A percentile compares a stretch with the other conserved stretches of the same genome.
Conservation (phyloP, 2,797 vertebrate species). For the Pachyuromys duprasi region DNA sequence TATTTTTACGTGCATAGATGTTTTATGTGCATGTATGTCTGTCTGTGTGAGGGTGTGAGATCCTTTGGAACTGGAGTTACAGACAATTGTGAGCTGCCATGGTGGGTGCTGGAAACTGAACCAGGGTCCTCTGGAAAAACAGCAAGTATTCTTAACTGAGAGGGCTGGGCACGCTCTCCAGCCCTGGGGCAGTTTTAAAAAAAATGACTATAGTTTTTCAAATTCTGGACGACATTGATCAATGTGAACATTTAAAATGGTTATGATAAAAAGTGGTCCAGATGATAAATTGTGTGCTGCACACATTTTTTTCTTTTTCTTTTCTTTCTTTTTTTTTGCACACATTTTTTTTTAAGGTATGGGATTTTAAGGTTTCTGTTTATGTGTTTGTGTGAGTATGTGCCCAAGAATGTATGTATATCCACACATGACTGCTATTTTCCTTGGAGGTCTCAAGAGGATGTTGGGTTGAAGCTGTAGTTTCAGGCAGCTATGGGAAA, state of each 20-base stretch:
- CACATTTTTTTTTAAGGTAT: background rate
- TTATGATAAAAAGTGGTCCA: background rate
- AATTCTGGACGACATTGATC: background rate
- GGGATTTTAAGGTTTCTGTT: background rate
- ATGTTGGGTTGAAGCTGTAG: background rate
- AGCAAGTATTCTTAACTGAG: background rate
- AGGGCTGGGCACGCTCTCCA: background rate
- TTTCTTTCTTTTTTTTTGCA: no score
- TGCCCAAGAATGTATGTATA: background rate
- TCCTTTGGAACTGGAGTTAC: background rate
- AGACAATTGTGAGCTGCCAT: background rate
- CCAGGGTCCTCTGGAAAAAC: background rate
- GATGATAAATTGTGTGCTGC: background rate
- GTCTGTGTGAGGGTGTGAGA: background rate
- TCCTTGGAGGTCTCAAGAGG: background rate
- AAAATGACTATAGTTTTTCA: background rate
- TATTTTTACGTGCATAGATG: background rate
- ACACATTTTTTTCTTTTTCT: no score
- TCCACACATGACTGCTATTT: background rate
- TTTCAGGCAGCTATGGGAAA: background rate
- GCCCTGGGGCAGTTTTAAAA: background rate
- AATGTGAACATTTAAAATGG: background rate
- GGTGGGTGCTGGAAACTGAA: background rate
- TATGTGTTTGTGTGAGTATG: background rate
- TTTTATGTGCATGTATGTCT: background rate